A percentile compares a stretch with the other conserved stretches of the same genome.
Evolutionary conservation across 1,140 invertebrate species (phyloP).

Genomic region (Laupala kohalensis): DNA sequence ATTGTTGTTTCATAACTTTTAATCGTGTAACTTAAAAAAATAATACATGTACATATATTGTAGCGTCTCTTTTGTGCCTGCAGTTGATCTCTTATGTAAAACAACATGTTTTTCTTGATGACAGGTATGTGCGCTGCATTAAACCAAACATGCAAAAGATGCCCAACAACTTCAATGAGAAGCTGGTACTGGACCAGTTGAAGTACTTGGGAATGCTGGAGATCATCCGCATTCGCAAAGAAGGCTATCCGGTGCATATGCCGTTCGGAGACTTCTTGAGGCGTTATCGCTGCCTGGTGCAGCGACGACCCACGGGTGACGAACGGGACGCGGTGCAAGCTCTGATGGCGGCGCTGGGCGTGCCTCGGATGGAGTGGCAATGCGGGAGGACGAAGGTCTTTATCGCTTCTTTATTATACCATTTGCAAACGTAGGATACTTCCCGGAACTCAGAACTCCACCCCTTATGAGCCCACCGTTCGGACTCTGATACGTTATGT

Average conservation of each 20-base stretch:
- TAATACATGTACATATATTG: too few species aligned
- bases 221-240: constrained; percentile 83
- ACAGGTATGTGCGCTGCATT: constrained; percentile 84
- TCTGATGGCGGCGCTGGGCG: constrained; percentile 42
- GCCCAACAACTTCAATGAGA: constrained; percentile 69
- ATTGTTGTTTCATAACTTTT: too few species aligned
- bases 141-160: constrained; percentile 84
- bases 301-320: constrained; percentile 27
- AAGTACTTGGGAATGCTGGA: constrained; percentile 92
- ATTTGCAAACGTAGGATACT: too few species aligned
- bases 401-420: too few species aligned
- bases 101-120: not conserved
- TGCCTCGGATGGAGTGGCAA: constrained; percentile 73
- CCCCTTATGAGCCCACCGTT: too few species aligned
- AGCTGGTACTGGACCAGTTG: constrained; percentile 77
- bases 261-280: constrained; percentile 61
- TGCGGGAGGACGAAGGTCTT: constrained; percentile 73
- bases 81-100: too few species aligned
- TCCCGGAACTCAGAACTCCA: too few species aligned
- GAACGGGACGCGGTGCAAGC: constrained; percentile 36
- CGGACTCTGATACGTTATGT: too few species aligned
- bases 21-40: too few species aligned
- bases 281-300: constrained; percentile 59
- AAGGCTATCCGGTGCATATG: constrained; percentile 86
- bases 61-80: too few species aligned